Evolutionary conservation across 92 coral and sea anemone species (phyloP).

Genomic region (Umimayanthus chanpuru): DNA sequence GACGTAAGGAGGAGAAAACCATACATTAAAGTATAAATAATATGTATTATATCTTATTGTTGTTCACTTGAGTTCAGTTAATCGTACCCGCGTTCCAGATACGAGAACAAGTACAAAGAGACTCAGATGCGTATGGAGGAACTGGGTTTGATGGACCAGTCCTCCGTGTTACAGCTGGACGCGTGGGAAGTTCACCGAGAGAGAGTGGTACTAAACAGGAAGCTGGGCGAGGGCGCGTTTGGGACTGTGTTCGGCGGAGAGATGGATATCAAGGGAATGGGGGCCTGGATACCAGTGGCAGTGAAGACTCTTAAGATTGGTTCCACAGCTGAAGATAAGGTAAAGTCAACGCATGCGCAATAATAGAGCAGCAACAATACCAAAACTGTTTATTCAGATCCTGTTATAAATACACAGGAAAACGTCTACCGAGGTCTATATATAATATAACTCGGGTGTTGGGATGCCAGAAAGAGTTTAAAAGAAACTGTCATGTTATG

Average conservation of each 20-base stretch:
- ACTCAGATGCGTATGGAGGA: slow-evolving; percentile 88
- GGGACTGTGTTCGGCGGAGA: slow-evolving; percentile 93
- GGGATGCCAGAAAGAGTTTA: not conserved
- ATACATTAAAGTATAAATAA: too few species aligned
- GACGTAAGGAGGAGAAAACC: too few species aligned
- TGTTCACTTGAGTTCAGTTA: not conserved
- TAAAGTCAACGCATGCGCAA: not conserved
- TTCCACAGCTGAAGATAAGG: slow-evolving; percentile 87
- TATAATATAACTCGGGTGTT: not conserved
- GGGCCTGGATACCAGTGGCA: slow-evolving; percentile 91
- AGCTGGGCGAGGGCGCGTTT: slow-evolving; percentile 91
- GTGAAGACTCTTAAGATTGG: slow-evolving; percentile 85
- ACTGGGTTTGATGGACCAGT: slow-evolving; percentile 81
- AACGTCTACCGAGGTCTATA: not conserved
- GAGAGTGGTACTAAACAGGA: slow-evolving; percentile 77
- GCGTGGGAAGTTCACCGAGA: slow-evolving; percentile 90
- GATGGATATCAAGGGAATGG: slow-evolving; percentile 58
- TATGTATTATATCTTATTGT: too few species aligned
- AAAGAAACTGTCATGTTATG: not conserved
- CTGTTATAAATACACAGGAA: not conserved
- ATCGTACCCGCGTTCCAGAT: slow-evolving; percentile 43
- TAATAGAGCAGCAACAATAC: not conserved
- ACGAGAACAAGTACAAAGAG: slow-evolving; percentile 78
- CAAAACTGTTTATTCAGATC: not conserved
- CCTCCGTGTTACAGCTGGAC: slow-evolving; percentile 79